Base-by-base conservation (phyloP, 2,888 invertebrate genomes). In the Tipula confusa region DNA sequence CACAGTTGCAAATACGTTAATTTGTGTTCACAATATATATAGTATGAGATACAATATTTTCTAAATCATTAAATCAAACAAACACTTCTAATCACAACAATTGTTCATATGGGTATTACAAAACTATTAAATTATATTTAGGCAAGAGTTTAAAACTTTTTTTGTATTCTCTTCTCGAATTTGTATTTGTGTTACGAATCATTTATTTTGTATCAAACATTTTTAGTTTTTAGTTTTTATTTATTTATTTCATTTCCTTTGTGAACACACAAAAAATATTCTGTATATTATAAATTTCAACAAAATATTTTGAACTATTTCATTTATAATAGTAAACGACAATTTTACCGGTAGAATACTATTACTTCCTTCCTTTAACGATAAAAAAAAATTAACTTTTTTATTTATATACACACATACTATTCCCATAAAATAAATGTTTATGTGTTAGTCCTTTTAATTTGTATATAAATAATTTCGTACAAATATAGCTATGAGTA, bases 291-390 rank as follows among this genome's bases (percentile, higher is more conserved):
- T 80, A 80, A 80, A 80, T 80, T 80, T 80, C 31, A 80, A 15
- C 80, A 80, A 80, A 29, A 80, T 80, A 80, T 80, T 80, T 80
- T 80, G 80, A 80, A 80, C 80, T 80, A 80, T 80, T 80, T 80
- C 80, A 80, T 80, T 80, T 80, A 80, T 80, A 80, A 80, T 80
- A 80, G 80, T 80, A 80, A 82, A 82, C 82, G 82, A 82, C 82
- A 82, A 36, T 82, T 29, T 82, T 33, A 82, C 82, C 82, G 82
- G 82, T 82, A 84, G 83, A 79, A 79, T 83, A 83, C 83, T 84
- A 83, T 84, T 84, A 84, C 83, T 84, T 84, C 84, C 84, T 84
- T 84, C 84, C 84, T 83, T 84, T 83, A 81, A 81, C 81, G 48
- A 83, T 28, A 83, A 48, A 83, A 83, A 83, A 43, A 82, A 38